Evolutionary conservation across 2,113 vertebrate genomes (phyloP).

Genomic region (Cranoglanis bouderius): DNA sequence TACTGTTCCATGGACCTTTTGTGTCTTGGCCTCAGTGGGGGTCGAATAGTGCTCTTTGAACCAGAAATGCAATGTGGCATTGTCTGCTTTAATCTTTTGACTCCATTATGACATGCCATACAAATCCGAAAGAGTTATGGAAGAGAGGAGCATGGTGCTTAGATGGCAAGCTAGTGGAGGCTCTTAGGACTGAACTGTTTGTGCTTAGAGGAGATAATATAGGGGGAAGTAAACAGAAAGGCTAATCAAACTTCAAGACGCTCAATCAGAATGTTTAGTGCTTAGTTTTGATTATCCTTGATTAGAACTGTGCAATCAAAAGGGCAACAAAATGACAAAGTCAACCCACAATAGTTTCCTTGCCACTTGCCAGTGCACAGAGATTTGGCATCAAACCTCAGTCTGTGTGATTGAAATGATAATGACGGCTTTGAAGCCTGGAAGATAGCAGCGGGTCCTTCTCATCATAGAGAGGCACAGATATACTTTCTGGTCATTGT

Average conservation of each 20-base stretch:
- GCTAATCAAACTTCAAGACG: constrained; percentile 8
- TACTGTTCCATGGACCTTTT: constrained; percentile 40
- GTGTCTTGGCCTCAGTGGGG: constrained; percentile 39
- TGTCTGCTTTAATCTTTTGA: constrained; percentile 56
- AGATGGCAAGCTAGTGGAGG: constrained; percentile 26
- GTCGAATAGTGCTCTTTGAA: constrained; percentile 55
- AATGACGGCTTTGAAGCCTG: constrained; percentile 30
- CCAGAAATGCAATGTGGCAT: constrained; percentile 59
- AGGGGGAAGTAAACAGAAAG: constrained; percentile 19
- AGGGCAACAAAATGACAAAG: constrained; percentile 24
- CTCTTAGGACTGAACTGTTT: constrained; percentile 21
- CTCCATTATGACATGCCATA: constrained; percentile 45
- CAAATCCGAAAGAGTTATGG: constrained; percentile 36
- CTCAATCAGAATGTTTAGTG: constrained; percentile 25
- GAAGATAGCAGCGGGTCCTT: constrained; percentile 30
- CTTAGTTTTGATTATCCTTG: constrained; percentile 43
- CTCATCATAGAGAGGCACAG: not conserved
- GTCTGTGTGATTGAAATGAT: constrained; percentile 33
- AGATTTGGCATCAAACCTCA: constrained; percentile 16
- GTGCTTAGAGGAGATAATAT: constrained; percentile 22
- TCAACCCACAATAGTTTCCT: constrained; percentile 22
- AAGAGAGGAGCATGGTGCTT: constrained; percentile 29
- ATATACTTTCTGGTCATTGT: constrained; percentile 34
- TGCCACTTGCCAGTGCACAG: constrained; percentile 31
- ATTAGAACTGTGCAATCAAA: constrained; percentile 40